Percentiles rank a stretch among this genome's conserved stretches.
Conservation (phyloP, 1,140 invertebrate species). For the Sarcophaga peregrina region DNA sequence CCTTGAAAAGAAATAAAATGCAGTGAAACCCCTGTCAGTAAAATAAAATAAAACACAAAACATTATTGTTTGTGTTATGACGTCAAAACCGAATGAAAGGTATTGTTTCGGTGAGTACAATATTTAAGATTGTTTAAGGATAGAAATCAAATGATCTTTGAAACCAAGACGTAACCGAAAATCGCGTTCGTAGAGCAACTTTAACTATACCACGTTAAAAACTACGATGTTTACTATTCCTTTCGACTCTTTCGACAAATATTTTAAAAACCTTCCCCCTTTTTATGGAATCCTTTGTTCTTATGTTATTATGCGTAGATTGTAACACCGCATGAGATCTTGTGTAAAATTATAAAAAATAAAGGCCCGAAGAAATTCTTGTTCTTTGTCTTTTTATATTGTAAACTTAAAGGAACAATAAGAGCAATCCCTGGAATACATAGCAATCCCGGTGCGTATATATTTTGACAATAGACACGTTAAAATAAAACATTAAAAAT, state of each 20-base stretch:
- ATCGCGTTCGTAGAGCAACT: too few relatives aligned
- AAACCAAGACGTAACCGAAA: too few relatives aligned
- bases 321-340: not conserved
- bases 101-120: not conserved
- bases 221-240: not conserved
- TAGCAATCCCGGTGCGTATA: not conserved
- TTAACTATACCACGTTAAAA: not conserved
- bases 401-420: not conserved
- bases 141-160: too few relatives aligned
- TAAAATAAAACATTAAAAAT: not conserved
- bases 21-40: not conserved
- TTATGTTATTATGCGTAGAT: not conserved
- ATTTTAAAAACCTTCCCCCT: not conserved
- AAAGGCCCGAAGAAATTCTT: not conserved
- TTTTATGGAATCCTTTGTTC: not conserved
- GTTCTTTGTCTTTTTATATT: not conserved
- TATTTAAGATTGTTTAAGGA: too few relatives aligned
- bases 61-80: not conserved
- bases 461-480: not conserved
- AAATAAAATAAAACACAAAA: not conserved
- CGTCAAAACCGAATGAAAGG: not conserved
- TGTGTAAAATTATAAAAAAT: not conserved
- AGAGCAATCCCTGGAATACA: slow-evolving; percentile 2
- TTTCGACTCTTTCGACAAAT: not conserved
- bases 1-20: not conserved